These are phyloP conservation scores for Malurus elegans DNA, from an alignment of 2,113 vertebrate genomes.

Conservation along the genomic window DNA sequence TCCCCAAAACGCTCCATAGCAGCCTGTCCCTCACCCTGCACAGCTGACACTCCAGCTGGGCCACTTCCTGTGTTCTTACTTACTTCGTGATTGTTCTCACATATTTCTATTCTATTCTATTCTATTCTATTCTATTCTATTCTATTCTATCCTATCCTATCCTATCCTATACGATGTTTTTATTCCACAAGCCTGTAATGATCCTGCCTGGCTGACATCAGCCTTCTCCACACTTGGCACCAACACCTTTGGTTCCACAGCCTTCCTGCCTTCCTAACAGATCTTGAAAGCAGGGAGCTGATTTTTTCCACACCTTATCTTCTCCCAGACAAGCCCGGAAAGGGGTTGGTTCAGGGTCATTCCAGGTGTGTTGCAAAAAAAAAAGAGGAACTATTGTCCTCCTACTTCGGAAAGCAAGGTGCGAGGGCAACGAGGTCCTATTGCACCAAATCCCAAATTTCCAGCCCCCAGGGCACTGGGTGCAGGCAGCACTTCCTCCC, in stretches of 20 bases:
- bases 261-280: background rate
- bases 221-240: background rate
- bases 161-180: background rate
- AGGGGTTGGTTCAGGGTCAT: background rate
- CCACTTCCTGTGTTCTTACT: background rate
- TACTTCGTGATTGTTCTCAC: background rate
- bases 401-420: background rate
- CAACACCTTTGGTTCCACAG: background rate
- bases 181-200: rapidly evolving
- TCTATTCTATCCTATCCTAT: no score
- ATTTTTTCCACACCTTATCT: background rate
- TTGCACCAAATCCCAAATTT: background rate
- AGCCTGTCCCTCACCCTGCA: background rate
- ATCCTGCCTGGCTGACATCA: background rate
- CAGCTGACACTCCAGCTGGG: background rate
- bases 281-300: background rate
- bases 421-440: background rate
- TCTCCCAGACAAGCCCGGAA: background rate
- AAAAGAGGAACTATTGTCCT: background rate
- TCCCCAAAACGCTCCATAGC: background rate
- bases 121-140: no score
- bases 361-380: background rate
- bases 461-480: background rate
- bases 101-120: background rate
- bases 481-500: background rate